phyloP scores from a whole-genome alignment of 2,888 invertebrate species.

The Andrena marginata region DNA sequence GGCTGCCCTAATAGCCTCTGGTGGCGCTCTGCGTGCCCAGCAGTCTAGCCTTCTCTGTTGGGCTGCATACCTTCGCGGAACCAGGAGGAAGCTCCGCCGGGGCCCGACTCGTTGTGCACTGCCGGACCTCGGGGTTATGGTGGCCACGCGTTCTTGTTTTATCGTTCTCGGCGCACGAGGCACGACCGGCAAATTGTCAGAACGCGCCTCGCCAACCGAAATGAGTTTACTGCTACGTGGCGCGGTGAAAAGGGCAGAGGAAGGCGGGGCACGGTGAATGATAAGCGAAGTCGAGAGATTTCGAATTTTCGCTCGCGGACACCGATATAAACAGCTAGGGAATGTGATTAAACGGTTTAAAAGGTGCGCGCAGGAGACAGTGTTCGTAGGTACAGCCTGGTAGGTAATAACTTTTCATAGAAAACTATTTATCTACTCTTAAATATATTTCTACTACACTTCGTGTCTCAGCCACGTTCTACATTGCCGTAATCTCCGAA shows the following conservation, averaged over 20 bases:
- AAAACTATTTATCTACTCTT: no score
- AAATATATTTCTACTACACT: no score
- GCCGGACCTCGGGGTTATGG: constrained; percentile 52
- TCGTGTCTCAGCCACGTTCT: no score
- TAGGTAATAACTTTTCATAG: no score
- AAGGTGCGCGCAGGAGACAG: no score
- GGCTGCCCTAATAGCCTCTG: constrained; percentile 65
- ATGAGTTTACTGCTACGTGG: constrained; percentile 32
- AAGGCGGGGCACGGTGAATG: no score
- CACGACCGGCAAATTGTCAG: constrained; percentile 66
- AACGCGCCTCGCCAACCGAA: constrained; percentile 32
- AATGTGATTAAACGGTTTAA: no score
- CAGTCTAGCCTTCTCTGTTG: constrained; percentile 59
- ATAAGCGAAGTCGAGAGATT: no score
- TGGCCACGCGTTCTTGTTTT: constrained; percentile 65
- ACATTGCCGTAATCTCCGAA: no score
- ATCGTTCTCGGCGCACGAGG: constrained; percentile 56
- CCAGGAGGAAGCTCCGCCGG: constrained; percentile 23
- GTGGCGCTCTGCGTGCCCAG: constrained; percentile 69
- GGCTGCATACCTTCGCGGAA: constrained; percentile 63
- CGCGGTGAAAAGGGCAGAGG: background rate
- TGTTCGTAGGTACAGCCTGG: no score
- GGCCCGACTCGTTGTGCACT: constrained; percentile 48
- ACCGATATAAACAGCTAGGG: no score
- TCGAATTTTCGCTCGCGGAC: no score